These are phyloP conservation scores for Sitta europaea DNA, from an alignment of 2,113 vertebrate genomes.

Conservation along the genomic window DNA sequence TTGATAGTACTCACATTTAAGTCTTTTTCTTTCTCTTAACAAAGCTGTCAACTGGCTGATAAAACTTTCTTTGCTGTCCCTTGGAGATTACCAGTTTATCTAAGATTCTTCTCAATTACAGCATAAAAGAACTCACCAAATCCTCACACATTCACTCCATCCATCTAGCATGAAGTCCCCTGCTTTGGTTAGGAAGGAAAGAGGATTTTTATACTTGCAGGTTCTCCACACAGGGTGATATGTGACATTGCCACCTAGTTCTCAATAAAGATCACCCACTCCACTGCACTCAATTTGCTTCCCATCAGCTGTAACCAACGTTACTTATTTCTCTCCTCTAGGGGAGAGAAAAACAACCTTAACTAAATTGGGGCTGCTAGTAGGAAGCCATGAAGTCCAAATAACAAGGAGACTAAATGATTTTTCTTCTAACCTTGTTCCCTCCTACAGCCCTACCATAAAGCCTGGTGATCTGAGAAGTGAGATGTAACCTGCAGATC, in stretches of 20 bases:
- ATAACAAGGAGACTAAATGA: background rate
- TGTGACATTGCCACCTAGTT: conserved; percentile 23
- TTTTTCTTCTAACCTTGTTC: conserved; percentile 3
- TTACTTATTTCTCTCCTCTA: conserved; percentile 6
- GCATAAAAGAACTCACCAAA: background rate
- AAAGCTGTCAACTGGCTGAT: background rate
- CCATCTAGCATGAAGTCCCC: background rate
- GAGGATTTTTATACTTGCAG: background rate
- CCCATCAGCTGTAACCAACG: background rate
- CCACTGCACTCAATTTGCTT: conserved; percentile 36
- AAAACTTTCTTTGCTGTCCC: background rate
- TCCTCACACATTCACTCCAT: background rate
- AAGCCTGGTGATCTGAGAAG: background rate
- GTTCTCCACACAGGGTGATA: background rate
- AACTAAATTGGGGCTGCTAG: background rate
- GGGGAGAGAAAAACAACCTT: background rate
- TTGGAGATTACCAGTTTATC: conserved; percentile 10
- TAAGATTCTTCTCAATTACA: conserved; percentile 10
- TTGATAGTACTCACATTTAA: background rate
- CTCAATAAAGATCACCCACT: conserved; percentile 20
- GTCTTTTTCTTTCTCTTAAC: background rate
- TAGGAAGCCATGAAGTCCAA: background rate
- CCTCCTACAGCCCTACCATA: background rate
- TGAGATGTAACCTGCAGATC: background rate
- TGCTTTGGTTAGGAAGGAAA: background rate